phyloP scores from a whole-genome alignment of 2,888 invertebrate genomes.

The Hemistola chrysoprasaria region DNA sequence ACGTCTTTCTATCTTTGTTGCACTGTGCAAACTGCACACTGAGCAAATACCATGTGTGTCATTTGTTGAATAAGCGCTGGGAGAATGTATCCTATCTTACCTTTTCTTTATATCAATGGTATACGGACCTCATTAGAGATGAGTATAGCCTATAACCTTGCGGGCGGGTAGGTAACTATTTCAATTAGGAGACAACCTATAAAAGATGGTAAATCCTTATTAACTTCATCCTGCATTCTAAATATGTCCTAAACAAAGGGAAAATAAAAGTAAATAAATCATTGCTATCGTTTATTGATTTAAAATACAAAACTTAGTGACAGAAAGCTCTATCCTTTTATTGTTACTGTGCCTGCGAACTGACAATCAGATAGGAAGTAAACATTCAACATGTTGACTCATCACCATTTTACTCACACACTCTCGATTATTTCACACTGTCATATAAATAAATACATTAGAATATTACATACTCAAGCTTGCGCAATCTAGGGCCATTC shows the following conservation, averaged over 20 bases:
- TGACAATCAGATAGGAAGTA: constrained; percentile 82
- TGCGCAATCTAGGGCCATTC: constrained; percentile 64
- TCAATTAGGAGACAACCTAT: no score
- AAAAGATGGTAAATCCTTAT: no score
- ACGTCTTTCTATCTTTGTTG: no score
- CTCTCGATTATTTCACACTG: constrained; percentile 34
- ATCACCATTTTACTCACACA: constrained; percentile 55
- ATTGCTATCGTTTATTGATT: constrained; percentile 83
- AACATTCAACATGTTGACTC: constrained; percentile 59
- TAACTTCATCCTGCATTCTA: no score
- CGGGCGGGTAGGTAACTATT: no score
- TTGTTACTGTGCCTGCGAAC: constrained; percentile 82
- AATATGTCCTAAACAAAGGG: neutral
- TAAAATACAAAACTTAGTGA: constrained; percentile 83
- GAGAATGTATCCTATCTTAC: no score
- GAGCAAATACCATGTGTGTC: no score
- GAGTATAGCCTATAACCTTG: no score
- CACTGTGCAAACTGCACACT: no score
- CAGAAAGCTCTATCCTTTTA: constrained; percentile 82
- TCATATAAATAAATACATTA: constrained; percentile 31
- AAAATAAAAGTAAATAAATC: constrained; percentile 51
- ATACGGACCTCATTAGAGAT: no score
- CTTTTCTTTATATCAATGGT: no score
- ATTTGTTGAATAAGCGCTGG: no score
- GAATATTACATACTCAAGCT: constrained; percentile 48